Percentiles rank a stretch among this genome's conserved stretches.
Conservation (phyloP, 2,888 invertebrate genomes). For the Anticlea derivata region DNA sequence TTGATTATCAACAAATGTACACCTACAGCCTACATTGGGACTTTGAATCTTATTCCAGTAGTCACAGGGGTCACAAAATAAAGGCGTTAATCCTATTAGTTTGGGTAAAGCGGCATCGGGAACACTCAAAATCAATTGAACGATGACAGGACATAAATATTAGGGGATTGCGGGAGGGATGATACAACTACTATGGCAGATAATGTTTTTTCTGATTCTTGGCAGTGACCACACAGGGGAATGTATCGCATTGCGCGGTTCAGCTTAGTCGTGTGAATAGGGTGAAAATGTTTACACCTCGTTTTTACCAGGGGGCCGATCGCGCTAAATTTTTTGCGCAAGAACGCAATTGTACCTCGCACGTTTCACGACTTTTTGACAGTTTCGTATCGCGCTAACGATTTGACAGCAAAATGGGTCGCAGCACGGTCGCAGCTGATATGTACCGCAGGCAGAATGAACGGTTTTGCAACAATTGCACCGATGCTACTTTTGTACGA, state of each 20-base stretch:
- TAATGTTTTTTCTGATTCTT: slow-evolving; percentile 42
- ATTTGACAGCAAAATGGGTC: too few relatives aligned
- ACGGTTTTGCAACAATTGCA: too few relatives aligned
- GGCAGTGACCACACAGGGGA: slow-evolving; percentile 45
- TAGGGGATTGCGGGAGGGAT: slow-evolving; percentile 38
- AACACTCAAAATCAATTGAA: slow-evolving; percentile 52
- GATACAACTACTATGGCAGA: slow-evolving; percentile 40
- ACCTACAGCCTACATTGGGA: slow-evolving; percentile 19
- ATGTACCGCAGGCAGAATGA: too few relatives aligned
- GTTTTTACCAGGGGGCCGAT: too few relatives aligned
- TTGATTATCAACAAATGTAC: slow-evolving; percentile 42
- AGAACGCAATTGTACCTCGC: too few relatives aligned
- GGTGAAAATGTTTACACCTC: not conserved
- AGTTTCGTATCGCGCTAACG: too few relatives aligned
- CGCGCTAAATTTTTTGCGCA: too few relatives aligned
- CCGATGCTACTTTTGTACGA: too few relatives aligned
- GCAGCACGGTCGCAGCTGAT: too few relatives aligned
- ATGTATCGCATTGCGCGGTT: slow-evolving; percentile 31
- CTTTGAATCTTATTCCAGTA: slow-evolving; percentile 37
- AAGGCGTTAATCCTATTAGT: slow-evolving; percentile 17
- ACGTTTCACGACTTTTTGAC: too few relatives aligned
- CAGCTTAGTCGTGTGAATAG: slow-evolving; percentile 6
- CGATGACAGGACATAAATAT: slow-evolving; percentile 60
- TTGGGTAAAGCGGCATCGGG: slow-evolving; percentile 39
- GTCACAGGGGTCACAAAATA: slow-evolving; percentile 32